phyloP scores from a whole-genome alignment of 1,140 invertebrate genomes.

The Chironomus tepperi region DNA sequence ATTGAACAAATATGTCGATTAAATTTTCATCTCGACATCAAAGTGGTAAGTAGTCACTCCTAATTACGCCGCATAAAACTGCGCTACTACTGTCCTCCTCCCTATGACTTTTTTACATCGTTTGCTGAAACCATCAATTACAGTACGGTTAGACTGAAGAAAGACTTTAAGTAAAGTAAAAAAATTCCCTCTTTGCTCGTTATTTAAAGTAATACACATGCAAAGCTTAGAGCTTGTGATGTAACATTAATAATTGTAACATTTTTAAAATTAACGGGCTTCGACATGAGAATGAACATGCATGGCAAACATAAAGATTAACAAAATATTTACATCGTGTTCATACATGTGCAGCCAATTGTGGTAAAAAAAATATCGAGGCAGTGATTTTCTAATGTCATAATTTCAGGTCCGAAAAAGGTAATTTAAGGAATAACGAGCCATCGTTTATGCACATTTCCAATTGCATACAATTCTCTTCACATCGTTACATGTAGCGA shows the following conservation, averaged over 20 bases:
- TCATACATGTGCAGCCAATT: conserved; percentile 12
- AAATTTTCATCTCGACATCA: too few species aligned
- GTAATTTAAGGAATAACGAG: too few species aligned
- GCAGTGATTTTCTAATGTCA: not conserved
- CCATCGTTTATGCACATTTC: too few species aligned
- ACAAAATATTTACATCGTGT: conserved; percentile 9
- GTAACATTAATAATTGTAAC: conserved; percentile 14
- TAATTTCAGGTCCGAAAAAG: not conserved
- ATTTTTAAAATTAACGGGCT: conserved; percentile 8
- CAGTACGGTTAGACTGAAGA: not conserved
- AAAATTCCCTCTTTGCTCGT: not conserved
- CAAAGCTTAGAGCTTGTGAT: not conserved
- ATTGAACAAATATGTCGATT: too few species aligned
- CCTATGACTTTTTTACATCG: too few species aligned
- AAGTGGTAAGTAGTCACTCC: too few species aligned
- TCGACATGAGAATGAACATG: conserved; percentile 7
- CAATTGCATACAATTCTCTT: too few species aligned
- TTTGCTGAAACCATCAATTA: not conserved
- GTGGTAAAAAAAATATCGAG: not conserved
- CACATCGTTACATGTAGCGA: too few species aligned
- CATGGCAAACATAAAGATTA: conserved; percentile 7
- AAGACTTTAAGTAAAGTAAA: not conserved
- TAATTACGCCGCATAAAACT: too few species aligned
- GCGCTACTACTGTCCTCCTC: too few species aligned
- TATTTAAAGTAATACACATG: conserved; percentile 6